Conservation (phyloP, 1,140 invertebrate genomes). For the Bombus waltoni region DNA sequence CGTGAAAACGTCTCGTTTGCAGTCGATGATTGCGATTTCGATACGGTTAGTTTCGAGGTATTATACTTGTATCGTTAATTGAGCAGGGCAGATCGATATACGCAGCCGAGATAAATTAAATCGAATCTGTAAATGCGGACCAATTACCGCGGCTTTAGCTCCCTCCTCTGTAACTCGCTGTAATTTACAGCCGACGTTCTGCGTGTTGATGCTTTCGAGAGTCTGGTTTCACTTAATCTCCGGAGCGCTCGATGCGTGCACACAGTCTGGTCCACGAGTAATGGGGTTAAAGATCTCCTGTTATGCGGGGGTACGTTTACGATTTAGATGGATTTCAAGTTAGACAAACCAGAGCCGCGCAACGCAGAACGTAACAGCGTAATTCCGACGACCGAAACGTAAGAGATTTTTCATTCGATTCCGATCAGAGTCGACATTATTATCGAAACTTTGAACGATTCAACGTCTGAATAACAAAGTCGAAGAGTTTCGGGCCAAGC, state of each 20-base stretch:
- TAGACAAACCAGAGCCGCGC: background rate
- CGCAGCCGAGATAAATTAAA: constrained; percentile 11
- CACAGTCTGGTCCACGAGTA: background rate
- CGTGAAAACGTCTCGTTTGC: background rate
- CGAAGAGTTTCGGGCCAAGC: no score
- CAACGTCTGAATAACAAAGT: no score
- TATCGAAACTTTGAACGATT: no score
- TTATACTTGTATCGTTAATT: background rate
- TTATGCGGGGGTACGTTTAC: background rate
- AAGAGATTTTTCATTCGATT: no score
- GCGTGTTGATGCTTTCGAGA: constrained; percentile 15
- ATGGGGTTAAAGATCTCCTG: constrained; percentile 15
- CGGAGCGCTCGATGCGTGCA: background rate
- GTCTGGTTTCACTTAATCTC: constrained; percentile 30
- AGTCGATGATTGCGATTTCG: background rate
- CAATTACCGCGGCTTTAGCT: constrained; percentile 19
- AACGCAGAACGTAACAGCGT: background rate
- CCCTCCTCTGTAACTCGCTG: background rate
- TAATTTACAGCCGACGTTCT: constrained; percentile 28
- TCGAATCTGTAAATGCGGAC: constrained; percentile 29
- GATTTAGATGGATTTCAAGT: background rate
- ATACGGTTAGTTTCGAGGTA: background rate
- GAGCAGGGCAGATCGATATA: background rate
- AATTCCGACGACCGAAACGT: no score
- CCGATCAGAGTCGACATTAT: no score